phyloP scores from a whole-genome alignment of 1,140 invertebrate genomes.

The Tetragnatha versicolor region DNA sequence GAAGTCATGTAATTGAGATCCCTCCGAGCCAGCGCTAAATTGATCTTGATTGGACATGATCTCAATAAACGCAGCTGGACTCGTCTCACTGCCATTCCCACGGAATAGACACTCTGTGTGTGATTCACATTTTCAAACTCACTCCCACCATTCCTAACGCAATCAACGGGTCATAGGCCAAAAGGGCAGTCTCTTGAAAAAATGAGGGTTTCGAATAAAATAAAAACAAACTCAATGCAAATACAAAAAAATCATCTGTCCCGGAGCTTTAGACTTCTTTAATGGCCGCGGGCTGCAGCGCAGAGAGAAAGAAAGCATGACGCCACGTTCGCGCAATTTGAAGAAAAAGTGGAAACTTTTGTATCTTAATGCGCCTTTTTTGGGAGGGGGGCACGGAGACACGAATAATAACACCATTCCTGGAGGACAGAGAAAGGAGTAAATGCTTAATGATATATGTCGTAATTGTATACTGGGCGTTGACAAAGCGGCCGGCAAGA shows the following conservation, averaged over 20 bases:
- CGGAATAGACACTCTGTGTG: constrained; percentile 39
- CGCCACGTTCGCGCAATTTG: constrained; percentile 53
- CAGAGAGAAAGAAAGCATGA: constrained; percentile 44
- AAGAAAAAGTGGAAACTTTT: constrained; percentile 55
- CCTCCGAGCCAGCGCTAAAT: constrained; percentile 21
- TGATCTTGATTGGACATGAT: constrained; percentile 55
- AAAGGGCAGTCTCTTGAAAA: constrained; percentile 51
- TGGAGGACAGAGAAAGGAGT: constrained; percentile 43
- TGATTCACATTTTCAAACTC: constrained; percentile 55
- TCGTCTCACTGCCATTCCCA: constrained; percentile 33
- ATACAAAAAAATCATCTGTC: constrained; percentile 1
- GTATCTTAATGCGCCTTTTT: constrained; percentile 45
- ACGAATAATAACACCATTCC: constrained; percentile 40
- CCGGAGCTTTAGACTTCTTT: constrained; percentile 43
- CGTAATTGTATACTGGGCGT: constrained; percentile 53
- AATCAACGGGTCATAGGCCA: constrained; percentile 46
- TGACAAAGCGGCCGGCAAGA: constrained; percentile 45
- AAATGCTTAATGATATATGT: constrained; percentile 53
- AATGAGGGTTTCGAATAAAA: constrained; percentile 42
- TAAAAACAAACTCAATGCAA: too few relatives aligned
- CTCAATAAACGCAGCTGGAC: constrained; percentile 54
- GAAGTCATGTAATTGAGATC: constrained; percentile 53
- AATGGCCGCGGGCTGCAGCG: constrained; percentile 32
- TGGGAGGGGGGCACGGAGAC: not conserved
- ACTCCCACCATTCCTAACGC: constrained; percentile 52